Evolutionary conservation across 2,888 invertebrate species (phyloP).

Genomic region (Rhagonycha lutea): DNA sequence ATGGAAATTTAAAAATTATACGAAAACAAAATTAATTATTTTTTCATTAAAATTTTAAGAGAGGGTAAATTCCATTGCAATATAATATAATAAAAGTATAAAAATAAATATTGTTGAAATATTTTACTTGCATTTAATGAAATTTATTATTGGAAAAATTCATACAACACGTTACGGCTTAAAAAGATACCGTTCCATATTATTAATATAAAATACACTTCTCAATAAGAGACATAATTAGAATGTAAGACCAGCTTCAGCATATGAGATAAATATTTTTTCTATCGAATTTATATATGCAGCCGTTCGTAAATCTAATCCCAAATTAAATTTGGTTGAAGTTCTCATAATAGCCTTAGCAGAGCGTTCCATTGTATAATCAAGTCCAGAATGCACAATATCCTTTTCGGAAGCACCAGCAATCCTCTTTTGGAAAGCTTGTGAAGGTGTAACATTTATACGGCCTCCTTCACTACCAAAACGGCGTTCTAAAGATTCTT

Average conservation of each 20-base stretch:
- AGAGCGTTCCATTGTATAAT: conserved; percentile 97
- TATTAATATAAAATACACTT: not conserved
- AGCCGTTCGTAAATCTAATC: conserved; percentile 93
- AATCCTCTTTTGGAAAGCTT: conserved; percentile 84
- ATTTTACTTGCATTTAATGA: too few relatives aligned
- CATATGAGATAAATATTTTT: conserved; percentile 94
- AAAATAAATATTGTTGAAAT: too few relatives aligned
- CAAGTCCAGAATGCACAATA: conserved; percentile 96
- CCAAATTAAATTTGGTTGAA: conserved; percentile 88
- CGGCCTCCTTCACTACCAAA: conserved; percentile 89
- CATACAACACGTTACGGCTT: too few relatives aligned
- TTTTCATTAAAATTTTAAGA: too few relatives aligned
- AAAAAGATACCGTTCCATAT: too few relatives aligned
- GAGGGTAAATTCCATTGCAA: too few relatives aligned
- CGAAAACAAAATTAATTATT: too few relatives aligned
- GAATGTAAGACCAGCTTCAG: conserved; percentile 93
- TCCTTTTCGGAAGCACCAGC: conserved; percentile 96
- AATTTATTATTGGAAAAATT: too few relatives aligned
- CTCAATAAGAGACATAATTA: conserved; percentile 58
- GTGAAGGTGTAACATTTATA: conserved; percentile 89
- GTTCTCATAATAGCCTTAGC: conserved; percentile 95
- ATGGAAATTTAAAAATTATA: too few relatives aligned
- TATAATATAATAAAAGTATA: too few relatives aligned
- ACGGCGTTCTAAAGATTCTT: conserved; percentile 92
- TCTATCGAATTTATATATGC: conserved; percentile 95